Percentiles rank a stretch among this genome's conserved stretches.
phyloP scores from a whole-genome alignment of 1,140 invertebrate species.

The Drosophila tani region DNA sequence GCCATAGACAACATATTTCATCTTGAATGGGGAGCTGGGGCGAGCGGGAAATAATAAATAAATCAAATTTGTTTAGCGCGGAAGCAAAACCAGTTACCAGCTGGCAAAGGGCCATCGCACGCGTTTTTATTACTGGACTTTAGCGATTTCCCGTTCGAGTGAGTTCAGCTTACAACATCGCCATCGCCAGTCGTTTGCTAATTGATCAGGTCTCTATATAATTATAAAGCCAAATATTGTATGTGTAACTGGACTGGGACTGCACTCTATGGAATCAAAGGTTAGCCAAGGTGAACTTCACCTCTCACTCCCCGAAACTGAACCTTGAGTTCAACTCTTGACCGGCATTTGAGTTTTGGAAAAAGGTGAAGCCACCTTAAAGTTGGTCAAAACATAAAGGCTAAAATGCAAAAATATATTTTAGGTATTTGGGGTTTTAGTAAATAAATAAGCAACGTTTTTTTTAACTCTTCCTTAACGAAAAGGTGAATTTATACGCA shows the following conservation, averaged over 20 bases:
- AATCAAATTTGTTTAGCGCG: slow-evolving; percentile 16
- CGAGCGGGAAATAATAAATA: not conserved
- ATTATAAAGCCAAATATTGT: slow-evolving; percentile 28
- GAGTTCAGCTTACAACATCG: slow-evolving; percentile 3
- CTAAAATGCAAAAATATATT: not conserved
- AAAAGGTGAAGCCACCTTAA: not conserved
- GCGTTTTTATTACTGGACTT: not conserved
- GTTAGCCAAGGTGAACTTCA: slow-evolving; percentile 41
- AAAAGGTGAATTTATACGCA: too few relatives aligned
- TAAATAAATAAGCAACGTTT: too few relatives aligned
- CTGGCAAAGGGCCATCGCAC: slow-evolving; percentile 21
- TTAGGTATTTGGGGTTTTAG: not conserved
- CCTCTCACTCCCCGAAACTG: slow-evolving; percentile 10
- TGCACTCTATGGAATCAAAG: slow-evolving; percentile 11
- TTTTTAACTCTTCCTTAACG: too few relatives aligned
- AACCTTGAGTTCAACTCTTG: slow-evolving; percentile 11
- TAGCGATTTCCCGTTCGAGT: slow-evolving; percentile 3
- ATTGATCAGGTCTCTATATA: slow-evolving; percentile 30
- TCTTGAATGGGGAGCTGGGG: slow-evolving; percentile 3
- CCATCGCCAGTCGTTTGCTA: slow-evolving; percentile 25
- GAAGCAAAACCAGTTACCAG: slow-evolving; percentile 35
- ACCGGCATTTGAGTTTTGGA: slow-evolving; percentile 5
- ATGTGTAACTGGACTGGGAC: slow-evolving; percentile 23
- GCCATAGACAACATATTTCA: slow-evolving; percentile 16
- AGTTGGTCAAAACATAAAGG: not conserved